These are phyloP conservation scores for Tetanocera ferruginea DNA, from an alignment of 2,888 invertebrate species.

Conservation along the genomic window DNA sequence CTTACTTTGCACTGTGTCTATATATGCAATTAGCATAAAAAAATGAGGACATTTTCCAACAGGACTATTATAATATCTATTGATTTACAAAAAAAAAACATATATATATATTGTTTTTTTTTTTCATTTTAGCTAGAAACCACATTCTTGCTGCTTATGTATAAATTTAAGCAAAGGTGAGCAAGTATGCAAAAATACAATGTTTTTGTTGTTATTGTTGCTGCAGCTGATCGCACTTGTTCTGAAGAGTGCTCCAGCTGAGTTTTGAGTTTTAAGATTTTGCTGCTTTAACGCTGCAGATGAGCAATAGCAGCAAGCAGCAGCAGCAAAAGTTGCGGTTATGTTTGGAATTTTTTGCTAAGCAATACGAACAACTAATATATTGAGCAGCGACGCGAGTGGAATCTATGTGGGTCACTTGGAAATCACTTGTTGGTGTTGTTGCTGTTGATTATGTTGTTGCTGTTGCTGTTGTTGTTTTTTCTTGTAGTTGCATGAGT, in stretches of 20 bases:
- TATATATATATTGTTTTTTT: not conserved
- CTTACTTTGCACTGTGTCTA: not conserved
- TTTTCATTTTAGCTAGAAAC: not conserved
- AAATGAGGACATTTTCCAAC: too few relatives aligned
- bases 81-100: too few relatives aligned
- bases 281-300: not conserved
- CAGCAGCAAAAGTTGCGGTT: not conserved
- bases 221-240: not conserved
- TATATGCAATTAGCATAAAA: not conserved
- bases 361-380: conserved; percentile 10
- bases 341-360: not conserved
- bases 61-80: too few relatives aligned
- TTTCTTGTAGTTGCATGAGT: not conserved
- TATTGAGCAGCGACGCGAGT: not conserved
- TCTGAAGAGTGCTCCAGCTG: not conserved
- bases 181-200: not conserved
- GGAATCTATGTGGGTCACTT: conserved; percentile 46
- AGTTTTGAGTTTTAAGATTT: not conserved
- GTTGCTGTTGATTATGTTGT: conserved; percentile 17
- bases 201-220: not conserved
- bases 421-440: conserved; percentile 37
- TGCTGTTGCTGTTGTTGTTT: conserved; percentile 12
- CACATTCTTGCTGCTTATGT: not conserved
- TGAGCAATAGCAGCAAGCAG: not conserved
- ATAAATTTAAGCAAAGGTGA: not conserved